Base-by-base conservation (phyloP, 2,888 invertebrate genomes). In the Brachyopa scutellaris region DNA sequence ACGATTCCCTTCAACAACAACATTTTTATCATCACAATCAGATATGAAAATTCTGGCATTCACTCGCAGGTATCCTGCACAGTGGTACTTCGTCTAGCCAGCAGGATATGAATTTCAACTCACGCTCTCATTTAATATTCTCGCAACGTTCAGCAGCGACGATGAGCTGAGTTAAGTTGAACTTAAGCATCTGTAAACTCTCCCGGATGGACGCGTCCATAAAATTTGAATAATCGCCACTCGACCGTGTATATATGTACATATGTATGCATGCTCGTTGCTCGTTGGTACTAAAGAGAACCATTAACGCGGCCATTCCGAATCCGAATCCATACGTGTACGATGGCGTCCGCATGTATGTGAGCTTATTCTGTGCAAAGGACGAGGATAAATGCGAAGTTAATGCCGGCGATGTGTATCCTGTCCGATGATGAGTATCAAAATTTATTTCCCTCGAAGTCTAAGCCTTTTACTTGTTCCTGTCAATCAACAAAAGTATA, bases 151-250 rank as follows among this genome's bases (percentile, higher is more conserved):
- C 77, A 70, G 26, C 42, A 61, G 13, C 45, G 53, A 77, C 64
- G 51, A 77, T 70, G 66, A 70, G 64, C 59, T 53, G 64, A 82
- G 82, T 82, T 70, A 70, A 82, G 77, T 82, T 77, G 36, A 77
- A 72, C 77, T 70, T 82, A 82, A 82, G 70, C 82, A 72, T 77
- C 55, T 82, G 82, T 82, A 82, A 82, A 76, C 47, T 82, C 70
- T 19, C 47, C 64, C 77, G 82, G 82, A 82, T 77, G 82, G 82
- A 82, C 82, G 82, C 77, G 64, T 82, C 77, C 77, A 72, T 82
- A 82, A 82, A 82, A 82, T 82, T 82, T 82, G 82, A 82, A 82
- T 82, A 82, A 82, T 82, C 77, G 64, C 82, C 82, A 77, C 77
- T 82, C 70, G 77, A 82, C 82, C 82, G 66, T 77, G 64, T 66